Percentiles rank a stretch among this genome's conserved stretches.
Conservation (phyloP, 2,113 vertebrate species). For the Notarius quadriscutis region DNA sequence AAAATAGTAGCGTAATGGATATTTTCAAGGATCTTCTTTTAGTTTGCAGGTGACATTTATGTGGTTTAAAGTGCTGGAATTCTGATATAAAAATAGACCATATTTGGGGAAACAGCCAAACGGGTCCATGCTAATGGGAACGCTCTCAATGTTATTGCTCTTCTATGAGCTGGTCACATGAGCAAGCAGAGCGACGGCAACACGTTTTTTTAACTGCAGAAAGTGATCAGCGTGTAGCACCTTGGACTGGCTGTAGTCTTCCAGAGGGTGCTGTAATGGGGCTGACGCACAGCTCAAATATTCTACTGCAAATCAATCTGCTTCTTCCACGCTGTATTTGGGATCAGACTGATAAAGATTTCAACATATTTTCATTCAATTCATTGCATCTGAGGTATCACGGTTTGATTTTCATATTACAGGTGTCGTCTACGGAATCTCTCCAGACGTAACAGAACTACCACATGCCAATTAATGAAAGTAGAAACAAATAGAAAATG, state of each 20-base stretch:
- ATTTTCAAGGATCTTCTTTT: conserved; percentile 37
- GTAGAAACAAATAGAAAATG: conserved; percentile 8
- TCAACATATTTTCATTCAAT: background rate
- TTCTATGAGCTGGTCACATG: conserved; percentile 45
- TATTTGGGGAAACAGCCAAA: conserved; percentile 53
- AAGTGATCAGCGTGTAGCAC: conserved; percentile 3
- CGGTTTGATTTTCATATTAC: conserved; percentile 23
- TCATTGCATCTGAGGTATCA: conserved; percentile 44
- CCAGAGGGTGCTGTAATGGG: background rate
- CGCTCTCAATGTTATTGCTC: conserved; percentile 63
- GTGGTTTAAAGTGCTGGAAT: conserved; percentile 59
- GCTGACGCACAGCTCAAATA: background rate
- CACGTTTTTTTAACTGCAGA: conserved; percentile 11
- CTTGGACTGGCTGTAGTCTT: conserved; percentile 5
- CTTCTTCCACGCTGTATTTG: background rate
- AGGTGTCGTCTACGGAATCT: conserved; percentile 23
- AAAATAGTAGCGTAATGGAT: conserved; percentile 47
- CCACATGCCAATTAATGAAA: conserved; percentile 17
- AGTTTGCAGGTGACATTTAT: conserved; percentile 34
- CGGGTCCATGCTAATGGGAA: conserved; percentile 12
- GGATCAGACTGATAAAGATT: conserved; percentile 5
- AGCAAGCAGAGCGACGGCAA: conserved; percentile 22
- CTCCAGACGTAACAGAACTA: conserved; percentile 1
- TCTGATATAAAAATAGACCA: conserved; percentile 66
- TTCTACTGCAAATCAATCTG: conserved; percentile 8